Percentiles rank a stretch among this genome's conserved stretches.
Conservation (phyloP, 1,140 invertebrate species). For the Heterodera schachtii region DNA sequence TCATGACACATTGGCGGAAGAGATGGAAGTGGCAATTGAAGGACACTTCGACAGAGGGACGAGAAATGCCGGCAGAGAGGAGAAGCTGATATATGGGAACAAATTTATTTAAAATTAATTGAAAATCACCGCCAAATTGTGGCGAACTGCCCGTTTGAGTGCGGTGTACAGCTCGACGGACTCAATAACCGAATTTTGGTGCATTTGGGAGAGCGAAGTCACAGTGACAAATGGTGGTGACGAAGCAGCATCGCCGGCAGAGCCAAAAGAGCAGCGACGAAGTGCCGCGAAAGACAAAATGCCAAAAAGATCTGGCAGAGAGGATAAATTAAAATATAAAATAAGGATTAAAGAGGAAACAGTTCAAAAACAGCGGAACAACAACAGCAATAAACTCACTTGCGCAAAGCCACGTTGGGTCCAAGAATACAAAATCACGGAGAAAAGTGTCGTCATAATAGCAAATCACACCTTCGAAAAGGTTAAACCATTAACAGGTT, state of each 20-base stretch:
- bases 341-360: too few relatives aligned
- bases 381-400: constrained; percentile 88
- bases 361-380: constrained; percentile 71
- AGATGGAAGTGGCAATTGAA: constrained; percentile 68
- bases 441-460: constrained; percentile 95
- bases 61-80: not conserved
- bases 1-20: constrained; percentile 78
- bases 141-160: constrained; percentile 33
- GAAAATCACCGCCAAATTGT: constrained; percentile 21
- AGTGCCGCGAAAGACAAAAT: constrained; percentile 2
- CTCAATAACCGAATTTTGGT: constrained; percentile 68
- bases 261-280: not conserved
- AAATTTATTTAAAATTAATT: not conserved
- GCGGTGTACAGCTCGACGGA: constrained; percentile 40
- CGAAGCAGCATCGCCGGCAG: not conserved
- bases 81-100: not conserved
- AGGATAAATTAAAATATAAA: constrained; percentile 72
- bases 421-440: constrained; percentile 89
- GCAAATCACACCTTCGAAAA: constrained; percentile 75
- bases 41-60: not conserved
- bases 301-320: constrained; percentile 69
- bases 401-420: constrained; percentile 97
- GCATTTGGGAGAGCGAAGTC: not conserved
- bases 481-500: not conserved
- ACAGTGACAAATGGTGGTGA: constrained; percentile 14